Evolutionary conservation across 2,888 invertebrate genomes (phyloP), one percentile per base, ranked within the genome.

Genomic region (Xestia sexstrigata): DNA sequence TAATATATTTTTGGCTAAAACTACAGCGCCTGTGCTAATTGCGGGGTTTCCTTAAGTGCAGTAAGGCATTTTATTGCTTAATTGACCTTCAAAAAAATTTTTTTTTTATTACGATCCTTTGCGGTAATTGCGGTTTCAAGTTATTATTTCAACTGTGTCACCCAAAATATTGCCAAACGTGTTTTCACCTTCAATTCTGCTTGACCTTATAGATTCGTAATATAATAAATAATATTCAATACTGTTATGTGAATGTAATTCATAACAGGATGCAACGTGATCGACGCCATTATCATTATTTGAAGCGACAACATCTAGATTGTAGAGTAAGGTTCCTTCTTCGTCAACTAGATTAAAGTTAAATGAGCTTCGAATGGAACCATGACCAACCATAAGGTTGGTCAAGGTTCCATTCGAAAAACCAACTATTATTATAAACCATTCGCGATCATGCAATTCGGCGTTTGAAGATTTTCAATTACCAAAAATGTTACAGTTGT

Each of bases 131-230:
- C 42, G 17, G 13, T 39, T 26, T 5, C 20, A 39, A 17, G 5
- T 23, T 35, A 52, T 70, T 66, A 30, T 52, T 66, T 73, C 55
- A 49, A 72, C 17, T 58, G 17, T 23, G 52, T 66, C 62, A 13
- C 17, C 45, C 13, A 55, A 26, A 42, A 75, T 39, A 55, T 79
- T 63, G 47, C 52, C 47, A 62, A 74, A 67, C 52, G 1, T 39
- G 45, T 47, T 55, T 62, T 77, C 30, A 52, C 66, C 65, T 82
- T 70, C 47, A 55, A 42, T 70, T 82, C 60, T 17, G 30, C 42
- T 66, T 83, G 74, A 79, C 66, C 81, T 83, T 81, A 70, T 42
- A 65, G 74, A 42, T 49, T 60, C 39, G 42, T 66, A 70, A 35
- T 74, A 62, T 66, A 70, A 35, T 74, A 62, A 70, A 78, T 69